Percentiles rank a stretch among this genome's conserved stretches.
Conservation (phyloP, 2,797 vertebrate genomes). For the Hapalemur alaotrensis region DNA sequence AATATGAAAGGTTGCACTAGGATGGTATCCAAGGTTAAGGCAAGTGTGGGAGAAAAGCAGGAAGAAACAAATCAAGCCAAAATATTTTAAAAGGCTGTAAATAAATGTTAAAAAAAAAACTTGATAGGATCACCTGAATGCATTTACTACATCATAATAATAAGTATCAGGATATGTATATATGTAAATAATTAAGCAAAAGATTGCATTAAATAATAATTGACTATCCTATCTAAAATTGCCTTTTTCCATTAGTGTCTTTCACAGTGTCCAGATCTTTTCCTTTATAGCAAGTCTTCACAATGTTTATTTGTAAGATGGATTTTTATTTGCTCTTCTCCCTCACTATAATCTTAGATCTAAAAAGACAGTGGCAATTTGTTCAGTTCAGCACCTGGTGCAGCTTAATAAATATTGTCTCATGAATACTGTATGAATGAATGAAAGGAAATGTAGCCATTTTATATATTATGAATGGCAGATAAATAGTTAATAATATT, state of each 20-base stretch:
- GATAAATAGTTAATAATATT: background rate
- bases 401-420: background rate
- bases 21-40: background rate
- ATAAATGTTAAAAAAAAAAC: background rate
- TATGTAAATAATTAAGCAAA: background rate
- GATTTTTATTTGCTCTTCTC: background rate
- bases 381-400: background rate
- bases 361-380: background rate
- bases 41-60: background rate
- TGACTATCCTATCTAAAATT: background rate
- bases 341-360: background rate
- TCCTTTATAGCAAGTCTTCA: background rate
- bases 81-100: background rate
- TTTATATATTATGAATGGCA: background rate
- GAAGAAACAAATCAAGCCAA: background rate
- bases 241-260: background rate
- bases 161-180: background rate
- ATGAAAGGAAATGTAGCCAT: background rate
- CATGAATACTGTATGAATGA: background rate
- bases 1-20: background rate
- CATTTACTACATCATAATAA: background rate
- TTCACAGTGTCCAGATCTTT: background rate
- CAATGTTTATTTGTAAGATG: background rate
- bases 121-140: background rate
- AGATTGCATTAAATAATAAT: background rate